Base-by-base conservation (phyloP, 2,797 vertebrate genomes). In the Arctocebus calabarensis region DNA sequence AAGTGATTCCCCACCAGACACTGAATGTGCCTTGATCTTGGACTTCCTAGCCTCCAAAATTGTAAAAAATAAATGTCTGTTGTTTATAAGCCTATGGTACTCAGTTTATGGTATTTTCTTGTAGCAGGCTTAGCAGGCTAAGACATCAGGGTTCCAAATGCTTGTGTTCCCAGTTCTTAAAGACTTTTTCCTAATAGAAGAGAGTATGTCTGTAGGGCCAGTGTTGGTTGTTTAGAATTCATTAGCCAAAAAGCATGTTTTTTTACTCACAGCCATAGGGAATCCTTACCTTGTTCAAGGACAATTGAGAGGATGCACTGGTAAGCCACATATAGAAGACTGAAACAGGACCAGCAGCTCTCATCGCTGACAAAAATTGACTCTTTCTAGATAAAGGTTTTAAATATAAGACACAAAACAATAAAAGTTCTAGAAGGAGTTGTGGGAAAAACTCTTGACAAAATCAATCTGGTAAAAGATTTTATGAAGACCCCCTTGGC, bases 91-190 rank as follows among this genome's bases (percentile, higher is more conserved):
- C 20, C n/a, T n/a, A n/a, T 16, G n/a, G 48, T 55, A 78, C 32
- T 74, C n/a, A 40, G 27, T 61, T 81, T 73, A 37, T 40, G n/a
- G 32, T 22, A 34, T 71, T 78, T 84, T 61, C 2, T 87, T 6
- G 62, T 55, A 83, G 16, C 5, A 84, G 14, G n/a, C 43, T 5
- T 20, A 88, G 43, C 52, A 37, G 52, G 4, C 20, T 16, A 43
- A 78, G 11, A 64, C 11, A 91, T 22, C 2, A 32, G 14, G 3
- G 25, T 95, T 87, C 11, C 45, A 62, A 73, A 84, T 48, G 61
- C n/a, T 88, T 85, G n/a, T 92, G 29, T 16, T 83, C 12, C 91
- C 29, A 83, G 94, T 93, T 94, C 32, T 81, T 86, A 91, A 61
- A 84, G 68, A 4, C 52, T 22, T 86, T 94, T 78, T 84, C 43